Conservation (phyloP, 2,797 vertebrate species). For the Urocyon cinereoargenteus region DNA sequence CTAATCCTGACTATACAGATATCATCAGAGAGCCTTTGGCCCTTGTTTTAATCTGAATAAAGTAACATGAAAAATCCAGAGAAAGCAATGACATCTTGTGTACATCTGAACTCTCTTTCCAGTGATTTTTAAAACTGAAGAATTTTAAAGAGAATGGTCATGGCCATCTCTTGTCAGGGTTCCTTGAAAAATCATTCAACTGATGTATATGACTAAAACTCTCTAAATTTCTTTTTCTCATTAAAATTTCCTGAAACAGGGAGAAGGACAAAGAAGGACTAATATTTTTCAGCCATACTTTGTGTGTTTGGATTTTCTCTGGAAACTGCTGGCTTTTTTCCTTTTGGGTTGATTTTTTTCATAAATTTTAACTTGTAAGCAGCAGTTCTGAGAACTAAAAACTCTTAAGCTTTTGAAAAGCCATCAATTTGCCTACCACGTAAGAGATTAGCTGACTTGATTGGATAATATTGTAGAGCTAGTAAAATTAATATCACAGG, state of each 20-base stretch:
- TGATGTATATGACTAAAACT: neutral
- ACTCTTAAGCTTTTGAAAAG: conserved; percentile 40
- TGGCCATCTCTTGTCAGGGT: neutral
- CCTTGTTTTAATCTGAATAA: conserved; percentile 14
- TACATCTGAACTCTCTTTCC: conserved; percentile 19
- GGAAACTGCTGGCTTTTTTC: neutral
- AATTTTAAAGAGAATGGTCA: neutral
- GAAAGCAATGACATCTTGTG: neutral
- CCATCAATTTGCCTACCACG: neutral
- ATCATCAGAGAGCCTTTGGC: neutral
- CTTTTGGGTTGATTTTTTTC: conserved; percentile 33
- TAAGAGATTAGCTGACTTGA: neutral
- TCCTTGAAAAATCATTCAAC: conserved; percentile 9
- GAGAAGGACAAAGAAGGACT: neutral
- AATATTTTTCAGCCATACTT: conserved; percentile 17
- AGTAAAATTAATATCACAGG: conserved; percentile 25
- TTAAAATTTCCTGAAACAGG: neutral
- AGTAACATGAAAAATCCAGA: conserved; percentile 45
- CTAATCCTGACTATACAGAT: neutral
- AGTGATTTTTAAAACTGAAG: conserved; percentile 34
- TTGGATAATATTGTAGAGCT: conserved; percentile 42
- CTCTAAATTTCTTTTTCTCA: conserved; percentile 35
- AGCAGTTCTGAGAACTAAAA: conserved; percentile 28
- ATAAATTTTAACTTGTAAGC: conserved; percentile 14
- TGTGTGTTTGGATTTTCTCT: neutral